Evolutionary conservation across 1,140 invertebrate genomes (phyloP).

Genomic region (Brachionus paranguensis): DNA sequence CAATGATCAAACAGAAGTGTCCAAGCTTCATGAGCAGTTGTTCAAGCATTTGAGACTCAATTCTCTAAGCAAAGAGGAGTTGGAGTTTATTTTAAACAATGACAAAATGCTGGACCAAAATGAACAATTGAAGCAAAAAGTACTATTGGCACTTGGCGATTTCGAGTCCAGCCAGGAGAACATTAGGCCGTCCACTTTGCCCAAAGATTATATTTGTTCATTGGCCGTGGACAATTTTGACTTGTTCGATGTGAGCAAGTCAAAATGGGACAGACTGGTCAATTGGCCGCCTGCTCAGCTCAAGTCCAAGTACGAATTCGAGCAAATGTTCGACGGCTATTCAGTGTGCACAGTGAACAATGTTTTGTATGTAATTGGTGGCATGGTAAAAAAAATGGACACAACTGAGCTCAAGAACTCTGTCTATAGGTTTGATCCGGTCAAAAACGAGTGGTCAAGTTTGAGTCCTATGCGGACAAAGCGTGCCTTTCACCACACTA

Average conservation of each 20-base stretch:
- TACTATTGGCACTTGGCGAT: not conserved
- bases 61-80: not conserved
- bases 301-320: not conserved
- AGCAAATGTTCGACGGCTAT: not conserved
- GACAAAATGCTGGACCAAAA: not conserved
- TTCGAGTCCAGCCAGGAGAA: not conserved
- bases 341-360: constrained; percentile 9
- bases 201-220: constrained; percentile 17
- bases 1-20: not conserved
- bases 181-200: constrained; percentile 23
- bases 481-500: constrained; percentile 16
- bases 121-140: not conserved
- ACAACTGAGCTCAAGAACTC: not conserved
- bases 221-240: not conserved
- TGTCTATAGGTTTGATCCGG: not conserved
- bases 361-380: not conserved
- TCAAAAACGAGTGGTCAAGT: constrained; percentile 12
- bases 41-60: constrained; percentile 12
- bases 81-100: constrained; percentile 3
- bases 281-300: not conserved
- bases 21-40: not conserved
- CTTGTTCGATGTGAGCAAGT: not conserved
- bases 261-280: not conserved
- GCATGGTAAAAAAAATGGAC: not conserved
- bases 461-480: not conserved